Conservation (phyloP, 2,797 vertebrate genomes). For the Tamandua tetradactyla region DNA sequence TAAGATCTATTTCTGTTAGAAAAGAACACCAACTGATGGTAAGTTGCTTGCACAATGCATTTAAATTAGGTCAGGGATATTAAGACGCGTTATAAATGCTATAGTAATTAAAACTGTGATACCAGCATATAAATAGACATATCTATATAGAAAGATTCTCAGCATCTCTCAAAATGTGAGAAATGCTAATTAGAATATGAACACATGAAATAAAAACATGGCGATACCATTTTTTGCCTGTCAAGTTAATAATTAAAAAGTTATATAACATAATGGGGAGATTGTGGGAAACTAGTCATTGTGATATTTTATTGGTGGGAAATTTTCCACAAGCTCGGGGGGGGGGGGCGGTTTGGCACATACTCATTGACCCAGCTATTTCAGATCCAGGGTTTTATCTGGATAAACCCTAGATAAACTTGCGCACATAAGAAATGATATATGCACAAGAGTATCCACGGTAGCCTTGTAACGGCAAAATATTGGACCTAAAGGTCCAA, state of each 20-base stretch:
- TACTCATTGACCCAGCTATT: neutral
- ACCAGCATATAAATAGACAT: neutral
- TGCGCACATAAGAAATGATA: neutral
- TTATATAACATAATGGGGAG: neutral
- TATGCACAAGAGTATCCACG: neutral
- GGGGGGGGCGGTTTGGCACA: neutral
- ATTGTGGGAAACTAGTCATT: neutral
- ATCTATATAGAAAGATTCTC: neutral
- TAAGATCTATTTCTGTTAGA: conserved; percentile 7
- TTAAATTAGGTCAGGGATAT: neutral
- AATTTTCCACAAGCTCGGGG: neutral
- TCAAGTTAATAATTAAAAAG: neutral
- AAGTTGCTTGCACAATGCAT: neutral
- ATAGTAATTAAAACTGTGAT: neutral
- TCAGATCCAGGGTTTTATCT: neutral
- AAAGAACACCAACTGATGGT: neutral
- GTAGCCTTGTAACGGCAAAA: neutral
- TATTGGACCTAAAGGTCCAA: neutral
- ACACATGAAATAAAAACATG: conserved; percentile 10
- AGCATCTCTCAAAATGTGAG: neutral
- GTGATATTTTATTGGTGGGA: neutral
- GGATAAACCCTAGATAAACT: neutral
- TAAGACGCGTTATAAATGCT: neutral
- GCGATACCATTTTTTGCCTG: neutral
- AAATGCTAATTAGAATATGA: conserved; percentile 15